phyloP scores from a whole-genome alignment of 2,888 invertebrate species.

The Sesia apiformis region DNA sequence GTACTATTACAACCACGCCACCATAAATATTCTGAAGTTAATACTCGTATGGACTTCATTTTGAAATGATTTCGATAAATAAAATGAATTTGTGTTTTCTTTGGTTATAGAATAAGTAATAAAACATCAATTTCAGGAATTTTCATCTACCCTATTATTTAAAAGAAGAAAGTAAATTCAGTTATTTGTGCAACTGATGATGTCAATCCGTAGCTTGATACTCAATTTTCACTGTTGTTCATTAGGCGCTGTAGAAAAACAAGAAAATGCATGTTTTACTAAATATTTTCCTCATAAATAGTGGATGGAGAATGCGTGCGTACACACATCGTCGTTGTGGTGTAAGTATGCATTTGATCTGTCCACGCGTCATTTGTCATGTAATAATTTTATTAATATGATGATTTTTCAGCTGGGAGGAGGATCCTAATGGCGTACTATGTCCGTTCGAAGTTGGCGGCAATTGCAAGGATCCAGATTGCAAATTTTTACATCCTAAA shows the following conservation, averaged over 20 bases:
- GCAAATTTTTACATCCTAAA: conserved; percentile 65
- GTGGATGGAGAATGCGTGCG: conserved; percentile 38
- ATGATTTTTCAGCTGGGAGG: conserved; percentile 55
- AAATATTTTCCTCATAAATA: neutral
- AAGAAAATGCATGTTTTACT: conserved; percentile 28
- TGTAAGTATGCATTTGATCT: conserved; percentile 52
- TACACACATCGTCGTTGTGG: conserved; percentile 44
- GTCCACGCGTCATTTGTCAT: conserved; percentile 19
- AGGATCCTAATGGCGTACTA: conserved; percentile 63
- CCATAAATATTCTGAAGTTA: too few relatives aligned
- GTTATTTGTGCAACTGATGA: too few relatives aligned
- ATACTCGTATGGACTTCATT: too few relatives aligned
- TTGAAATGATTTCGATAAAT: too few relatives aligned
- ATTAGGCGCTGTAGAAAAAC: conserved; percentile 31
- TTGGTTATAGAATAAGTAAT: too few relatives aligned
- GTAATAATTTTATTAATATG: conserved; percentile 14
- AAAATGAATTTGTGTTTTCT: too few relatives aligned
- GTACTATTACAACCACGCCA: too few relatives aligned
- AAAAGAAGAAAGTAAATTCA: too few relatives aligned
- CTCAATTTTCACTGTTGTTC: neutral
- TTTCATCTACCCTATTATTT: too few relatives aligned
- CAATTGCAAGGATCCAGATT: conserved; percentile 65
- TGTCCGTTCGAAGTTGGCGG: conserved; percentile 68
- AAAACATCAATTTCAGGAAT: too few relatives aligned
- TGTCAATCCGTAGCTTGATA: too few relatives aligned